phyloP scores from a whole-genome alignment of 2,797 vertebrate genomes.

The Meriones psammophilus region DNA sequence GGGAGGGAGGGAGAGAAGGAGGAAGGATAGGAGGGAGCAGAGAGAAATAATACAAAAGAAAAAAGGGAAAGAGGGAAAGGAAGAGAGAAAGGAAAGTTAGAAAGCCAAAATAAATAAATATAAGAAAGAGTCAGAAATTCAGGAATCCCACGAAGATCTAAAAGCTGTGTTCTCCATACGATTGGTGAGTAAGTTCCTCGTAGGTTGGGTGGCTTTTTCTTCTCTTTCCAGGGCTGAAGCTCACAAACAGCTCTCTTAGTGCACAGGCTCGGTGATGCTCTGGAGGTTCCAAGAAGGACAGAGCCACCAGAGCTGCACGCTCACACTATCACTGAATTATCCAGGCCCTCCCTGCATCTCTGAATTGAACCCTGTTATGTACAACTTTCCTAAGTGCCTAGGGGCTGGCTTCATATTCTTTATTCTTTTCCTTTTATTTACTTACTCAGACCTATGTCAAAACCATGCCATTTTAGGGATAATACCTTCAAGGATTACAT shows the following conservation, averaged over 20 bases:
- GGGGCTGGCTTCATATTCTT: background rate
- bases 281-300: background rate
- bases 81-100: background rate
- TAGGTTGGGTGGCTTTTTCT: background rate
- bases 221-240: background rate
- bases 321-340: background rate
- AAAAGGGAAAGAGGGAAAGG: background rate
- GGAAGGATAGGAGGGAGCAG: no score
- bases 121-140: background rate
- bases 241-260: background rate
- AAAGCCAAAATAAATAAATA: background rate
- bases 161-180: background rate
- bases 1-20: accelerated
- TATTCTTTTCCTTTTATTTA: background rate
- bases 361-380: background rate
- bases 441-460: background rate
- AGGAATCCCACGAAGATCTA: background rate
- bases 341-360: background rate
- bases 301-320: background rate
- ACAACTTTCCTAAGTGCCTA: background rate
- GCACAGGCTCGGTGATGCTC: background rate
- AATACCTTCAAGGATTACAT: background rate
- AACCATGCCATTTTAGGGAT: background rate
- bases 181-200: background rate
- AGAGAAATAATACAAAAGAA: no score